A percentile compares a stretch with the other conserved stretches of the same genome.
phyloP scores from a whole-genome alignment of 2,113 vertebrate genomes.

The Campylorhamphus procurvoides region DNA sequence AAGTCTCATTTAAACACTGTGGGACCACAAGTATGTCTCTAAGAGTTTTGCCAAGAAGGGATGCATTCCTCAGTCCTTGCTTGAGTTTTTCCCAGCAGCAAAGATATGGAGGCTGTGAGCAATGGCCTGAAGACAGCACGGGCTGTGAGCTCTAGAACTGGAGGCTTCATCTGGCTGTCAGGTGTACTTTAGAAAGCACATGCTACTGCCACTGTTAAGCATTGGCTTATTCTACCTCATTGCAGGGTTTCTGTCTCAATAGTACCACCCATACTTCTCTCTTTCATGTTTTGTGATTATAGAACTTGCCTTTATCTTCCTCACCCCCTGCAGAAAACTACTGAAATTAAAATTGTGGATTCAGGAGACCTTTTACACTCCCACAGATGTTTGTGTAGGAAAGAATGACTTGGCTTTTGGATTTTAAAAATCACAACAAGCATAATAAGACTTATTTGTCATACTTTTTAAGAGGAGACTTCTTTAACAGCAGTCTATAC shows the following conservation, averaged over 20 bases:
- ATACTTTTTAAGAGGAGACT: background rate
- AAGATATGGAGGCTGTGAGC: background rate
- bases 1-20: background rate
- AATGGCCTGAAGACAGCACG: background rate
- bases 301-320: background rate
- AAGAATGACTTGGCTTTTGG: background rate
- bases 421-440: constrained; percentile 6
- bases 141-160: background rate
- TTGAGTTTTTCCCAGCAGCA: background rate
- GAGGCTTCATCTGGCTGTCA: background rate
- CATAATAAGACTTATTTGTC: background rate
- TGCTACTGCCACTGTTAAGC: background rate
- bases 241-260: background rate
- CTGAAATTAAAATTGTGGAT: background rate
- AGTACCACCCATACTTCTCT: background rate
- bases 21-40: background rate
- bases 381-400: constrained; percentile 18
- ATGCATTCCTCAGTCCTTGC: background rate
- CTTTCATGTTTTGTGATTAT: background rate
- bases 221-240: background rate
- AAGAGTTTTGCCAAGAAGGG: background rate
- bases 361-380: background rate
- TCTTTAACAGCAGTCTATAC: background rate
- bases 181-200: background rate
- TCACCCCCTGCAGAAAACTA: background rate